phyloP scores from a whole-genome alignment of 2,113 vertebrate genomes.

The Ginglymostoma cirratum region DNA sequence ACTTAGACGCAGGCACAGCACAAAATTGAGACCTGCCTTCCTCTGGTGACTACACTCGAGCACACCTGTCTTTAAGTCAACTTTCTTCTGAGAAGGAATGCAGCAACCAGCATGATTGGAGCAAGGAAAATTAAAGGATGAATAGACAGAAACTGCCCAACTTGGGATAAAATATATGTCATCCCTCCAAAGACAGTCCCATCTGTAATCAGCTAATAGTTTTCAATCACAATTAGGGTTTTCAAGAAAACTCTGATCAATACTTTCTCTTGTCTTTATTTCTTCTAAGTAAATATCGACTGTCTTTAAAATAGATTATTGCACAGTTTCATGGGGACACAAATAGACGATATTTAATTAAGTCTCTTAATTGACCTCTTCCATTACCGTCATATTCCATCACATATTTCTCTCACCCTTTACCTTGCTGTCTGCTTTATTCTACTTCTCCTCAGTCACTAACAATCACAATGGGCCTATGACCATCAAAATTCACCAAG shows the following conservation, averaged over 20 bases:
- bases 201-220: background rate
- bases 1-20: background rate
- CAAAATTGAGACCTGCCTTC: background rate
- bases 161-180: background rate
- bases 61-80: background rate
- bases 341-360: background rate
- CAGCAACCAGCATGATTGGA: background rate
- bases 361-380: background rate
- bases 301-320: background rate
- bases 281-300: background rate
- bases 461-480: background rate
- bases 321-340: background rate
- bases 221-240: background rate
- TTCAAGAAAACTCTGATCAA: background rate
- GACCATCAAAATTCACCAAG: background rate
- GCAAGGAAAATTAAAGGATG: background rate
- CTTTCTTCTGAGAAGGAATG: background rate
- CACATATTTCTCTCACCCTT: background rate
- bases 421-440: background rate
- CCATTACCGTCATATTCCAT: background rate
- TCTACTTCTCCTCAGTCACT: background rate
- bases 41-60: background rate
- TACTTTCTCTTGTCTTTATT: background rate
- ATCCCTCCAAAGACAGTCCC: background rate
- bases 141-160: background rate